A percentile compares a stretch with the other conserved stretches of the same genome.
Conservation (phyloP, 1,140 invertebrate genomes). For the Pseudomyrmex flavicornis region DNA sequence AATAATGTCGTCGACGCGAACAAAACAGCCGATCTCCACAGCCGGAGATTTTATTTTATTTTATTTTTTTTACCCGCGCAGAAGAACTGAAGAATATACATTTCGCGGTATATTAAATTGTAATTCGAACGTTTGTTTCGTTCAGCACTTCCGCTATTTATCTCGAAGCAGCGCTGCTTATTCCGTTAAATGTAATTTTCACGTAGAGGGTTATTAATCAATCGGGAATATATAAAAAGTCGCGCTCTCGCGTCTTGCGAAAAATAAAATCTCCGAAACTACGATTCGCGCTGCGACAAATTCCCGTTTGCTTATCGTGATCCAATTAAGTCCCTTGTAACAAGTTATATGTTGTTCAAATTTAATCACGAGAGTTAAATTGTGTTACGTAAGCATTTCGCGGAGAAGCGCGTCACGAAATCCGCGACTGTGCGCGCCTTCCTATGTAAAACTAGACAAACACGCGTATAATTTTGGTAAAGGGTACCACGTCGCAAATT, state of each 20-base stretch:
- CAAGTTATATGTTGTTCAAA: slow-evolving; percentile 67
- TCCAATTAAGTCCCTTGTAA: slow-evolving; percentile 21
- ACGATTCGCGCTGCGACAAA: not conserved
- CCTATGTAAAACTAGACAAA: slow-evolving; percentile 50
- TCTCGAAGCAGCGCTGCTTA: slow-evolving; percentile 10
- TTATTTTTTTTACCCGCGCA: slow-evolving; percentile 23
- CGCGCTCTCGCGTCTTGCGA: no score
- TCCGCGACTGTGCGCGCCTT: slow-evolving; percentile 5
- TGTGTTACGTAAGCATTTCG: slow-evolving; percentile 7
- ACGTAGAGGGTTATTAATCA: not conserved
- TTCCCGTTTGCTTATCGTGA: not conserved
- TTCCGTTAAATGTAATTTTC: slow-evolving; percentile 10
- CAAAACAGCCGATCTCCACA: slow-evolving; percentile 20
- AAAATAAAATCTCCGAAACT: no score
- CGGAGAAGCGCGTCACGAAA: slow-evolving; percentile 37
- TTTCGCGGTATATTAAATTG: slow-evolving; percentile 20
- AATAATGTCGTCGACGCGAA: slow-evolving; percentile 10
- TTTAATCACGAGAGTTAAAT: slow-evolving; percentile 61
- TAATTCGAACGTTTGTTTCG: slow-evolving; percentile 30
- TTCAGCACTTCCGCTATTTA: not conserved
- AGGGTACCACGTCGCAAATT: slow-evolving; percentile 57
- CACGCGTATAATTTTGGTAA: slow-evolving; percentile 42
- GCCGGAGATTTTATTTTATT: slow-evolving; percentile 12
- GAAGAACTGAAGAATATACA: not conserved
- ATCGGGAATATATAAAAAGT: not conserved